These are phyloP conservation scores for Papilio gigon DNA, from an alignment of 2,888 invertebrate genomes.

Conservation along the genomic window DNA sequence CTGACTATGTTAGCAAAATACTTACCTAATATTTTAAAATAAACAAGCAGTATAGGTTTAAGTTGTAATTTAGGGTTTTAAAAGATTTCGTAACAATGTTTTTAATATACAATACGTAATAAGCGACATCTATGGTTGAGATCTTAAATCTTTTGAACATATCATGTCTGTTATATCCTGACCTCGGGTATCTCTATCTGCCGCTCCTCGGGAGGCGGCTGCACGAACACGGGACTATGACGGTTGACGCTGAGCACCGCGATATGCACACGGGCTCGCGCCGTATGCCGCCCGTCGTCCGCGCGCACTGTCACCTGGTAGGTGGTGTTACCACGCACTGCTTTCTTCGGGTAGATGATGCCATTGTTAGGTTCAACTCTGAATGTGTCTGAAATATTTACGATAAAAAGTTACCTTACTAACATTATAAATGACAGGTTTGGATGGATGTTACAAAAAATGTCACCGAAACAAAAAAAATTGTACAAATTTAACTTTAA, in stretches of 20 bases:
- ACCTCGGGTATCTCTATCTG: slow-evolving; percentile 92
- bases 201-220: slow-evolving; percentile 88
- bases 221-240: slow-evolving; percentile 90
- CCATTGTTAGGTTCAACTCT: slow-evolving; percentile 89
- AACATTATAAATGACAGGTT: too few species aligned
- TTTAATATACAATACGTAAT: too few species aligned
- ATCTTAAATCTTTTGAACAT: neutral
- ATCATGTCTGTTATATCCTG: slow-evolving; percentile 41
- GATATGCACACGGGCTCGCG: slow-evolving; percentile 88
- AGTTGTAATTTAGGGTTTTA: too few species aligned
- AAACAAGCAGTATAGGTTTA: too few species aligned
- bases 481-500: too few species aligned
- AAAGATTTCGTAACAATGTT: too few species aligned
- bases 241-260: slow-evolving; percentile 91
- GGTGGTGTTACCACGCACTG: slow-evolving; percentile 84
- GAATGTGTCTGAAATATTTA: slow-evolving; percentile 84
- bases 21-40: too few species aligned
- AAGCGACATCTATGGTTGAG: neutral
- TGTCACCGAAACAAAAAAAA: too few species aligned
- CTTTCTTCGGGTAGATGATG: slow-evolving; percentile 89
- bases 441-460: too few species aligned
- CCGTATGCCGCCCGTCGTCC: slow-evolving; percentile 87
- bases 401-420: too few species aligned
- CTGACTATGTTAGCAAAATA: too few species aligned
- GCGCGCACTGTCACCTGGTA: slow-evolving; percentile 87